A percentile compares a stretch with the other conserved stretches of the same genome.
Conservation (phyloP, 2,797 vertebrate genomes). For the Nyctibius grandis region DNA sequence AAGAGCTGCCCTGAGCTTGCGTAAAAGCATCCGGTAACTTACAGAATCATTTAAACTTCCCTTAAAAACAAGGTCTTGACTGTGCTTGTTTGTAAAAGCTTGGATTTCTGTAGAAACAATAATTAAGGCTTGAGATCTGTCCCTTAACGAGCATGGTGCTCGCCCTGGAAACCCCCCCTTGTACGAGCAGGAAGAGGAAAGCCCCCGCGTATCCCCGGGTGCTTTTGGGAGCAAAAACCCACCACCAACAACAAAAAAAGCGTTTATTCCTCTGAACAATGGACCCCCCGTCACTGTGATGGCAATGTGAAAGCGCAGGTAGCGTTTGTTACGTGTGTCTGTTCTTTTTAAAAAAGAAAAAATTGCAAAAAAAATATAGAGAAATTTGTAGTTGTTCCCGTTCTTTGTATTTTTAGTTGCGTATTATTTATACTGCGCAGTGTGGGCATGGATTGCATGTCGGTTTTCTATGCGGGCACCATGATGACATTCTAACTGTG, state of each 20-base stretch:
- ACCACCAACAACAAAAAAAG: too few species aligned
- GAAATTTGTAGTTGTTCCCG: constrained; percentile 54
- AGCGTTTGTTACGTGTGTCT: constrained; percentile 35
- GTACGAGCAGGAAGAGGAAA: not conserved
- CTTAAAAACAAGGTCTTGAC: not conserved
- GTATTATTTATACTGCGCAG: constrained; percentile 60
- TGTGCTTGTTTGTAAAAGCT: not conserved
- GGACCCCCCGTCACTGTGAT: constrained; percentile 65
- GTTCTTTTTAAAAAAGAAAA: constrained; percentile 38
- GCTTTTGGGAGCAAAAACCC: not conserved
- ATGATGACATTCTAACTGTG: constrained; percentile 47
- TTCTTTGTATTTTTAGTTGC: constrained; percentile 67
- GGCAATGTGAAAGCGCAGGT: constrained; percentile 54
- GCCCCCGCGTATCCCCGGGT: not conserved
- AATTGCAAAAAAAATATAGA: not conserved
- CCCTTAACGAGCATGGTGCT: not conserved
- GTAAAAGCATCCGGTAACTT: accelerated
- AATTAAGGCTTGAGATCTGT: not conserved
- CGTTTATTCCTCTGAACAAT: not conserved
- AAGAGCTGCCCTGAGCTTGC: not conserved
- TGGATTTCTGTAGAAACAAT: not conserved
- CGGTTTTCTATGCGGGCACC: constrained; percentile 63
- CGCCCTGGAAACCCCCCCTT: not conserved
- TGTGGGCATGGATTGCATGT: constrained; percentile 68
- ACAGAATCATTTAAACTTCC: accelerated